These are phyloP conservation scores for Falco novaeseelandiae DNA, from an alignment of 2,797 vertebrate genomes.

Conservation along the genomic window DNA sequence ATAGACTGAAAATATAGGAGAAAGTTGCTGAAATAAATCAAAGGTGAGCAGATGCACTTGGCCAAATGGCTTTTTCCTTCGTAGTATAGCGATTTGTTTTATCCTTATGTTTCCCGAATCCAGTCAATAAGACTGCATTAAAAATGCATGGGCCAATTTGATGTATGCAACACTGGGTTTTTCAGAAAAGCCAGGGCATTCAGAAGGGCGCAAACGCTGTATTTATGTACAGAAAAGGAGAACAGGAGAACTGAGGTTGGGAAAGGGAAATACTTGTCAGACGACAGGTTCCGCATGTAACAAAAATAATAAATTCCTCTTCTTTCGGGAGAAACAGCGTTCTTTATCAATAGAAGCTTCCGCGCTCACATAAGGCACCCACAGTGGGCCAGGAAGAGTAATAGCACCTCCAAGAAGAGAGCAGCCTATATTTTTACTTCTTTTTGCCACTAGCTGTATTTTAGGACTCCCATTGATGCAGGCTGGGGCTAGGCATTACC, in stretches of 20 bases:
- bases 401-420: not conserved
- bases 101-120: constrained; percentile 24
- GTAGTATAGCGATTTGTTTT: constrained; percentile 38
- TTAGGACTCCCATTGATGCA: not conserved
- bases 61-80: constrained; percentile 61
- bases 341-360: constrained; percentile 12
- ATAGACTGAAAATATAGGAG: constrained; percentile 48
- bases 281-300: not conserved
- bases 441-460: not conserved
- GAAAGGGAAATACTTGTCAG: constrained; percentile 44
- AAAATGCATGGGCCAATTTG: constrained; percentile 64
- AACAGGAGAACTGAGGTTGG: constrained; percentile 7
- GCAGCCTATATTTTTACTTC: not conserved
- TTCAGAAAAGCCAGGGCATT: not conserved
- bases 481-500: not conserved
- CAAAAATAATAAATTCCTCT: constrained; percentile 32
- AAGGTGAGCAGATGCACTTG: constrained; percentile 67
- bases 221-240: not conserved
- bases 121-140: constrained; percentile 66
- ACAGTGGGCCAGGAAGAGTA: not conserved
- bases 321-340: not conserved
- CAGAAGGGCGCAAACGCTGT: not conserved
- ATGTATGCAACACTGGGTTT: not conserved
- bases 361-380: not conserved
- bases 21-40: constrained; percentile 66